These are phyloP conservation scores for Archivesica marissinica DNA, from an alignment of 1,140 invertebrate genomes.

Conservation along the genomic window DNA sequence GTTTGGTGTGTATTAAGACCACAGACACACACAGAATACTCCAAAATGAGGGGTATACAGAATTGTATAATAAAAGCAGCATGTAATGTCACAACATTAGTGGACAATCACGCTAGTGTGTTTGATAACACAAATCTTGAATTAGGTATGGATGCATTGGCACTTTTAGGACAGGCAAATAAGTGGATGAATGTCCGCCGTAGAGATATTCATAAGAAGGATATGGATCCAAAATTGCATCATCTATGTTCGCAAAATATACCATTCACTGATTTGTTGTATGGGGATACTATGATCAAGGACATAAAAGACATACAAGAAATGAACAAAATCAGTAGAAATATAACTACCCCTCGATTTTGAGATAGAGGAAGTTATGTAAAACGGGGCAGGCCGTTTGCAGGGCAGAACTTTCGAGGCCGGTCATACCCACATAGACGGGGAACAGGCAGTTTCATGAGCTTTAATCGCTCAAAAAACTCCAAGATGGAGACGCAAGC, in stretches of 20 bases:
- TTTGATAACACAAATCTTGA: neutral
- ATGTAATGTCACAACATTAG: neutral
- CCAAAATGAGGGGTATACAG: neutral
- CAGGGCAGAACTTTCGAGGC: too few species aligned
- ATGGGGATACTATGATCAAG: neutral
- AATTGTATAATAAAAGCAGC: neutral
- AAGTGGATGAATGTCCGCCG: slow-evolving; percentile 10
- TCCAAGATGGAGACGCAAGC: neutral
- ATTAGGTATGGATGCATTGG: neutral
- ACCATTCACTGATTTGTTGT: neutral
- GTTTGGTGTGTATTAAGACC: neutral
- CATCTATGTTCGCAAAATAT: neutral
- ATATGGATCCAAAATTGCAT: slow-evolving; percentile 11
- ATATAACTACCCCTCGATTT: too few species aligned
- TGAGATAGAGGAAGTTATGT: too few species aligned
- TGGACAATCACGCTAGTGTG: neutral
- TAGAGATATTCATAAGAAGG: neutral
- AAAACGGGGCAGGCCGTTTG: too few species aligned
- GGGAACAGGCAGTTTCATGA: too few species aligned
- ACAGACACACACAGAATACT: neutral
- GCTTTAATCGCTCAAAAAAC: too few species aligned
- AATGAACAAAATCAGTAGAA: too few species aligned
- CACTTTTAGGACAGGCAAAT: neutral
- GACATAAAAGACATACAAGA: too few species aligned
- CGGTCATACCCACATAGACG: too few species aligned